Conservation (phyloP, 2,888 invertebrate genomes). For the Hirtodrosophila histrioides region DNA sequence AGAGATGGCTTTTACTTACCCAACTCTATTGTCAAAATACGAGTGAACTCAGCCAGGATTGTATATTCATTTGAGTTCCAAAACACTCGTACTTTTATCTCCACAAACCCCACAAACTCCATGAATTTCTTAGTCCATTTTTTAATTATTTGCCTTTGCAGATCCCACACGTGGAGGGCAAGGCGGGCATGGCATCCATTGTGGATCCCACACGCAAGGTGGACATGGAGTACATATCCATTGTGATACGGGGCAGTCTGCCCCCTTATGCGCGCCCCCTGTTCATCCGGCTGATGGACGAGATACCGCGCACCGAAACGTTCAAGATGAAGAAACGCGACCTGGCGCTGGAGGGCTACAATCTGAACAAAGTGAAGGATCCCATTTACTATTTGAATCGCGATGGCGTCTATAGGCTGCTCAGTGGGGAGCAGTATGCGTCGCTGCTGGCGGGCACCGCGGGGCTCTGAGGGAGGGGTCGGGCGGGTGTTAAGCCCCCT, state of each 20-base stretch:
- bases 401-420: slow-evolving; percentile 85
- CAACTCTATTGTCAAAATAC: too few species aligned
- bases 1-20: too few species aligned
- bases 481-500: not conserved
- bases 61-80: too few species aligned
- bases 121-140: too few species aligned
- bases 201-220: slow-evolving; percentile 88
- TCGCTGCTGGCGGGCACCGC: slow-evolving; percentile 85
- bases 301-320: slow-evolving; percentile 93
- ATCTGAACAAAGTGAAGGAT: slow-evolving; percentile 89
- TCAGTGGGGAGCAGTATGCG: slow-evolving; percentile 85
- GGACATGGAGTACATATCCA: slow-evolving; percentile 87
- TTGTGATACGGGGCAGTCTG: slow-evolving; percentile 89
- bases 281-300: slow-evolving; percentile 91
- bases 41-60: too few species aligned
- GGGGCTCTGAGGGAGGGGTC: slow-evolving; percentile 84
- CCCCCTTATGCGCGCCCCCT: slow-evolving; percentile 95
- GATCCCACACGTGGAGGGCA: slow-evolving; percentile 92
- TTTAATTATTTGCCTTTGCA: slow-evolving; percentile 76
- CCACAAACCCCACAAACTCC: too few species aligned
- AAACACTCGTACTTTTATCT: too few species aligned
- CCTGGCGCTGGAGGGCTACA: slow-evolving; percentile 93
- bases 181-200: slow-evolving; percentile 97
- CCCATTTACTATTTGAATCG: slow-evolving; percentile 89
- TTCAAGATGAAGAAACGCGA: slow-evolving; percentile 96